Percentiles rank a stretch among this genome's conserved stretches.
Evolutionary conservation across 2,888 invertebrate species (phyloP).

Genomic region (Halictus ligatus): DNA sequence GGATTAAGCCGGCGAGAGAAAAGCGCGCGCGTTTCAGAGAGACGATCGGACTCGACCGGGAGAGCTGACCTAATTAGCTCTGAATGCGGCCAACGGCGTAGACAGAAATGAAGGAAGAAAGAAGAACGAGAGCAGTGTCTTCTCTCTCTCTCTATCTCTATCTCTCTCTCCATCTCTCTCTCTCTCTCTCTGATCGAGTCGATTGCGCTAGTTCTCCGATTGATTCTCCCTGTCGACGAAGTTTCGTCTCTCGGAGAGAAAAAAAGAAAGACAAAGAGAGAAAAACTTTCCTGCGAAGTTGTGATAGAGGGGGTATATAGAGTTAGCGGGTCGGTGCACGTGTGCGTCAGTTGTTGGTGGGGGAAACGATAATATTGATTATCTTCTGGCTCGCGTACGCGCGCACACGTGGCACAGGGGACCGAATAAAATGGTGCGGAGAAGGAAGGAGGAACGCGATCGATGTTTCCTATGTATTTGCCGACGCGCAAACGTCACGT

Average conservation of each 20-base stretch:
- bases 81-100: background rate
- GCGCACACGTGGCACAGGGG: background rate
- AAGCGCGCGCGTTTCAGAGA: background rate
- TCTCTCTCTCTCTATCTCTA: no score
- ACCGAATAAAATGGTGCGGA: constrained; percentile 31
- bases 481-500: constrained; percentile 64
- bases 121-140: background rate
- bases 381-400: constrained; percentile 15
- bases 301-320: constrained; percentile 42
- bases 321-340: background rate
- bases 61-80: constrained; percentile 14
- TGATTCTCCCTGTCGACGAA: constrained; percentile 7
- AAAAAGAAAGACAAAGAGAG: background rate
- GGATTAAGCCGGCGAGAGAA: background rate
- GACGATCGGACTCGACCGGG: background rate
- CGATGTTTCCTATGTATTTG: constrained; percentile 75
- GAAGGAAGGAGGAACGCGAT: constrained; percentile 64
- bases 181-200: constrained; percentile 4
- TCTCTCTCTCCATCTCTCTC: background rate
- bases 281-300: constrained; percentile 37
- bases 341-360: background rate
- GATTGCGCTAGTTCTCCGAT: constrained; percentile 1
- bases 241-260: constrained; percentile 18
- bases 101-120: background rate
- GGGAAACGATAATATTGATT: constrained; percentile 45